phyloP scores from a whole-genome alignment of 2,113 vertebrate genomes.

The Sander vitreus region DNA sequence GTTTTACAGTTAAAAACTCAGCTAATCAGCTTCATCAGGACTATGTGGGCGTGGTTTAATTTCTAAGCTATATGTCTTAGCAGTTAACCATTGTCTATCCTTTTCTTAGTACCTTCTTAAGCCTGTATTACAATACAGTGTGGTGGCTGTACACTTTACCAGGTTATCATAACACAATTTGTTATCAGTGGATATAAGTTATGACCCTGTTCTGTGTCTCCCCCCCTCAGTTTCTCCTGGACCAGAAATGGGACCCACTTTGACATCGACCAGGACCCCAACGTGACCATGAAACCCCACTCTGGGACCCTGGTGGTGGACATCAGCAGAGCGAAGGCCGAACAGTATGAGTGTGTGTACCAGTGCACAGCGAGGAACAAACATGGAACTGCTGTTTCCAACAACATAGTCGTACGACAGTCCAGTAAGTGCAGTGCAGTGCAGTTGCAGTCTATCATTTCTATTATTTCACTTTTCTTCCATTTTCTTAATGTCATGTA shows the following conservation, averaged over 20 bases:
- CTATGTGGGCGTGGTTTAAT: not conserved
- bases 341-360: constrained; percentile 93
- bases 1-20: not conserved
- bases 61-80: not conserved
- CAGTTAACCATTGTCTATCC: not conserved
- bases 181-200: not conserved
- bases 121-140: not conserved
- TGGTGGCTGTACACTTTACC: not conserved
- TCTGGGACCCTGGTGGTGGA: constrained; percentile 94
- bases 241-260: constrained; percentile 96
- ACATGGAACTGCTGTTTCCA: constrained; percentile 94
- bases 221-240: constrained; percentile 91
- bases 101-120: not conserved
- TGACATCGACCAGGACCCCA: constrained; percentile 90
- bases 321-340: constrained; percentile 90
- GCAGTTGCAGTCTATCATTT: not conserved
- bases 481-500: not conserved
- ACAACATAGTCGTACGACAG: constrained; percentile 92
- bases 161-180: not conserved
- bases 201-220: not conserved
- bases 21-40: not conserved
- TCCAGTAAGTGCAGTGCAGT: constrained; percentile 87
- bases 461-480: not conserved
- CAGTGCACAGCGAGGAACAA: constrained; percentile 96
- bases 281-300: constrained; percentile 89